Base-by-base conservation (phyloP, 2,113 vertebrate species). In the Tympanuchus pallidicinctus region DNA sequence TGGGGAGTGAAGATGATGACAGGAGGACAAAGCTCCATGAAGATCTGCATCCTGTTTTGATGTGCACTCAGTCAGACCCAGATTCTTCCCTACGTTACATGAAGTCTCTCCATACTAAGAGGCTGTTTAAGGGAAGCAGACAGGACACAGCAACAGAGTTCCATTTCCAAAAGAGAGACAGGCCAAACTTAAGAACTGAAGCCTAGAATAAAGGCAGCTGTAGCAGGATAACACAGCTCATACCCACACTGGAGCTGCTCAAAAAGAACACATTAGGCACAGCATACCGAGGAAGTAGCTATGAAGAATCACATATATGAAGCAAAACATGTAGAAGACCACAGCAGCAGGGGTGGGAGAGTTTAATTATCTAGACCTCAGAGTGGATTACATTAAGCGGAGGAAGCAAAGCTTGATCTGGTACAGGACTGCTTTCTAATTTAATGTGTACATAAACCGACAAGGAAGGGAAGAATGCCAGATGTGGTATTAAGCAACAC, bases 341-440 rank as follows among this genome's bases (percentile, higher is more conserved):
- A 32, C 7, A 54, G 45, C 80, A 71, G 69, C 1, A 4, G 87
- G 25, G 69, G 89, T 66, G 89, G 78, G 75, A 94, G 86, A 86
- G 94, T 97, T 97, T 97, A 97, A 97, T 97, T 96, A 96, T 88
- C 92, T 90, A 86, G 36, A 75, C 95, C 91, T 64, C 88, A 91
- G 92, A 95, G 77, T 74, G 94, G 93, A 96, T 96, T 93, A 94
- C 57, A 92, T 92, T 92, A 95, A 93, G 88, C 21, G 10, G 82
- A 94, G 88, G 90, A 97, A 96, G 90, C 57, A 84, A 92, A 85
- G 73, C 86, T 92, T 86, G 89, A 89, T 94, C 91, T 96, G 85
- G 76, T 84, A 50, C 88, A 92, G 82, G 64, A 75, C 66, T 91
- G 79, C 89, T 95, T 96, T 97, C 96, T 94, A 95, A 96, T 96